Base-by-base conservation (phyloP, 2,888 invertebrate genomes). In the Tenodera sinensis region DNA sequence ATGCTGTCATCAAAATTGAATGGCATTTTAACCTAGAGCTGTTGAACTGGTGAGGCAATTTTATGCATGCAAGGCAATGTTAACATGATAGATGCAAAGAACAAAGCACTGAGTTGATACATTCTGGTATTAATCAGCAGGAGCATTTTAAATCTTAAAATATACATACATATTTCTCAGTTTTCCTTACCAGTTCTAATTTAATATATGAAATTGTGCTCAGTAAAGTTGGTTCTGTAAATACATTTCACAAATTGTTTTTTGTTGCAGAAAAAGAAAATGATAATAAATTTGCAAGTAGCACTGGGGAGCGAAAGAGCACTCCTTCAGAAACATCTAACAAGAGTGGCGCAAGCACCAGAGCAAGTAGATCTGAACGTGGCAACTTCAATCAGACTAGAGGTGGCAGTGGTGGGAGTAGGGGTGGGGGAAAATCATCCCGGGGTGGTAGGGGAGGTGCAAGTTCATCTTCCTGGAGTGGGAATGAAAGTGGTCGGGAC, bases 221-320 rank as follows among this genome's bases (percentile, higher is more conserved):
- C 12, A 42, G 9, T 42, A 42, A 42, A 42, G 12, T 12, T 12
- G 34, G 42, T 12, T 42, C 42, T 42, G 12, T 42, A 42, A 42
- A 12, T 12, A 42, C 34, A 42, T 42, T 42, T 42, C 42, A 42
- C 7, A 27, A 87, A 34, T 83, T 28, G 54, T 34, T 86, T 4
- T 71, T 30, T 84, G 81, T 88, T 85, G 34, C 84, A 89, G 88
- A 90, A 27, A 89, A 90, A 87, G 88, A 88, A 15, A 34, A 20
- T 15, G 86, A 83, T n/a, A 85, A 88, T 6, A 86, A 86, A 42
- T 83, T n/a, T 34, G n/a, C 9, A 28, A 27, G 8, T 12, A 83
- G 27, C 34, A 87, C 82, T 83, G 87, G 85, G 27, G 87, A 87
- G 6, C 82, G 54, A n/a, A 87, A 87, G 14, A 27, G 14, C 3